Evolutionary conservation across 2,113 vertebrate species (phyloP).

Genomic region (Clarias batrachus): DNA sequence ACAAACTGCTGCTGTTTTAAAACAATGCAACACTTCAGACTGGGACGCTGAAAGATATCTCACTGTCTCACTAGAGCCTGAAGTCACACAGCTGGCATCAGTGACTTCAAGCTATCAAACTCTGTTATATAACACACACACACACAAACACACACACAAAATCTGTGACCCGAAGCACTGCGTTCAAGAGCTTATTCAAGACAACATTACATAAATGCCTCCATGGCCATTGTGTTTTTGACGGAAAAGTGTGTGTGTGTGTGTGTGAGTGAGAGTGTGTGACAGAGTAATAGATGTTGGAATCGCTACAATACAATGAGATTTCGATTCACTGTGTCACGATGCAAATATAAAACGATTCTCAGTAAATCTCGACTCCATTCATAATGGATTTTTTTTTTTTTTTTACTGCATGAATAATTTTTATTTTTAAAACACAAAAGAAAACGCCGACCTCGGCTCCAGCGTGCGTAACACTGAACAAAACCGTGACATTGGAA

Average conservation of each 20-base stretch:
- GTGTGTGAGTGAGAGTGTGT: too few relatives aligned
- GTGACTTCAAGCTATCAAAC: slow-evolving; percentile 17
- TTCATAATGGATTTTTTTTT: background rate
- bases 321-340: background rate
- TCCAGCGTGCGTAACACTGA: background rate
- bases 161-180: background rate
- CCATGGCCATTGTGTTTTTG: background rate
- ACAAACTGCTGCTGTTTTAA: background rate
- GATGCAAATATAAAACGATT: background rate
- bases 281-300: background rate
- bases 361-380: background rate
- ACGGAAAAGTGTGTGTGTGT: background rate
- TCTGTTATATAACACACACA: slow-evolving; percentile 11
- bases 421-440: background rate
- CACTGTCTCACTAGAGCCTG: slow-evolving; percentile 21
- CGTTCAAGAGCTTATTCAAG: background rate
- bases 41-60: slow-evolving; percentile 7
- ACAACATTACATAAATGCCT: background rate
- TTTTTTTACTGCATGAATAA: background rate
- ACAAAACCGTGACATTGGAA: background rate
- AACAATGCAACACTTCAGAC: background rate
- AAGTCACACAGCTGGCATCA: slow-evolving; percentile 19
- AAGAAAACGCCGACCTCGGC: background rate
- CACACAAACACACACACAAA: slow-evolving; percentile 2
- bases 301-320: background rate